Conservation (phyloP, 2,888 invertebrate species). For the Heliconius aoede region DNA sequence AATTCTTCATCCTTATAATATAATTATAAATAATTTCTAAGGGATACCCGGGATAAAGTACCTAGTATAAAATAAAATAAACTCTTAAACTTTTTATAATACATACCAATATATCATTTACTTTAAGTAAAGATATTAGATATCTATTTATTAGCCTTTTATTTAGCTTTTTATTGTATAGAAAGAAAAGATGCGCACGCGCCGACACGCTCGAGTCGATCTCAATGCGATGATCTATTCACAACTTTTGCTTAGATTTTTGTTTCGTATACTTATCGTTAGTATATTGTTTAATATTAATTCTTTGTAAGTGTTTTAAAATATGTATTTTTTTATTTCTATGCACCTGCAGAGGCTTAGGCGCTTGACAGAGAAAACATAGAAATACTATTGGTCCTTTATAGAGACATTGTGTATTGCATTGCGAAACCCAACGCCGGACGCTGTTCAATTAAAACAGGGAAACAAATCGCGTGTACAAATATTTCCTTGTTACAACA, state of each 20-base stretch:
- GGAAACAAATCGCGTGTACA: neutral
- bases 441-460: neutral
- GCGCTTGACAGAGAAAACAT: too few relatives aligned
- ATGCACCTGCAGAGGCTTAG: too few relatives aligned
- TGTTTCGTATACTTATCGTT: neutral
- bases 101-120: conserved; percentile 1
- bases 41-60: neutral
- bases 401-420: neutral
- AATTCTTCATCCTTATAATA: neutral
- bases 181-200: conserved; percentile 18
- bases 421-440: neutral
- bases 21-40: neutral
- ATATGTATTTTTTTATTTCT: too few relatives aligned
- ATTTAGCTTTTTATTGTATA: conserved; percentile 6
- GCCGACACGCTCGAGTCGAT: conserved; percentile 3
- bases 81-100: neutral
- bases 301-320: too few relatives aligned
- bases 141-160: neutral
- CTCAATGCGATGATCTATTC: conserved; percentile 7
- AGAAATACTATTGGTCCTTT: neutral
- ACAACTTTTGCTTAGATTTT: neutral
- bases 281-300: neutral
- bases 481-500: neutral
- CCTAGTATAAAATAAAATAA: neutral
- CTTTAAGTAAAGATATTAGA: neutral